A percentile compares a stretch with the other conserved stretches of the same genome.
phyloP scores from a whole-genome alignment of 1,140 invertebrate genomes.

The Drosophila grimshawi region DNA sequence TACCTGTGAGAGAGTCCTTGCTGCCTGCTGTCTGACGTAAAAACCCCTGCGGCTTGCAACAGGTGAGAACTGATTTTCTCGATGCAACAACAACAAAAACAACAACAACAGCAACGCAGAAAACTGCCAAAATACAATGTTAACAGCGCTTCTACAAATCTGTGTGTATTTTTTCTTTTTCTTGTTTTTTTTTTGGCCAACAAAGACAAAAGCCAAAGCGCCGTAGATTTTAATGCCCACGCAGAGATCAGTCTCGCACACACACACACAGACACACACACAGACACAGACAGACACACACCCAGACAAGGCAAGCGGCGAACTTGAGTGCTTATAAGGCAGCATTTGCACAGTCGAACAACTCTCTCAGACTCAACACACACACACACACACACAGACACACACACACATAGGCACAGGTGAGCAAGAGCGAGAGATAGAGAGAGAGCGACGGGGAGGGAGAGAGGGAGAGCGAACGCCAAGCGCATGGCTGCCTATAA shows the following conservation, averaged over 20 bases:
- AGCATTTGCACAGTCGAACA: slow-evolving; percentile 56
- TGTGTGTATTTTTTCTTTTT: background rate
- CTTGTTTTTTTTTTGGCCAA: slow-evolving; percentile 41
- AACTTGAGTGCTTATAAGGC: slow-evolving; percentile 78
- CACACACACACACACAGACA: slow-evolving; percentile 6
- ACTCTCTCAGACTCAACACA: slow-evolving; percentile 34
- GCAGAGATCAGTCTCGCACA: slow-evolving; percentile 61
- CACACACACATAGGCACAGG: slow-evolving; percentile 28
- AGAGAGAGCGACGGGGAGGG: background rate
- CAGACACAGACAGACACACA: slow-evolving; percentile 1
- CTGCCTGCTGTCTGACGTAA: slow-evolving; percentile 34
- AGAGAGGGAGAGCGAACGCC: slow-evolving; percentile 19
- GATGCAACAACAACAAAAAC: background rate
- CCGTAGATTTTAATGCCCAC: slow-evolving; percentile 63
- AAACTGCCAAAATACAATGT: slow-evolving; percentile 55
- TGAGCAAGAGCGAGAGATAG: slow-evolving; percentile 25
- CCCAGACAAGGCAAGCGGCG: slow-evolving; percentile 44
- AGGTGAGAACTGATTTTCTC: slow-evolving; percentile 30
- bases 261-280: background rate
- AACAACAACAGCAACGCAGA: background rate
- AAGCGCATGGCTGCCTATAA: slow-evolving; percentile 12
- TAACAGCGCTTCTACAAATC: slow-evolving; percentile 69
- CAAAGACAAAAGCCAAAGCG: slow-evolving; percentile 74
- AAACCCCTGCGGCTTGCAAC: slow-evolving; percentile 43
- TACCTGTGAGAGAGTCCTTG: slow-evolving; percentile 59